Percentiles rank a stretch among this genome's conserved stretches.
These are phyloP conservation scores for Nyctibius bracteatus DNA, from an alignment of 2,113 vertebrate species.

Conservation along the genomic window DNA sequence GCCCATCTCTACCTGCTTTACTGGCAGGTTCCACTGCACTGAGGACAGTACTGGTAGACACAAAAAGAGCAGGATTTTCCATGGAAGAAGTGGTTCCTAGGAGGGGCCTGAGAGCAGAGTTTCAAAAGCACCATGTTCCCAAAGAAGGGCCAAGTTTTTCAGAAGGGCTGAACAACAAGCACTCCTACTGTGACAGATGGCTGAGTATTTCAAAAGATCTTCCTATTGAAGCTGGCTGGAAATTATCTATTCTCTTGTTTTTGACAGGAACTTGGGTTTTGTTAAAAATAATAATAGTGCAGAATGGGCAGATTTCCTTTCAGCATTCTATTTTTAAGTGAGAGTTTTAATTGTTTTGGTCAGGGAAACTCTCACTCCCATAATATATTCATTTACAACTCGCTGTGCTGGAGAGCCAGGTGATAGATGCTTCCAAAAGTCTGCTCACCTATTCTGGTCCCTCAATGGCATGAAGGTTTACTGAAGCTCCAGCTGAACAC, in stretches of 20 bases:
- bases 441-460: not conserved
- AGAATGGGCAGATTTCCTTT: conserved; percentile 17
- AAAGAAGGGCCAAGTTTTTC: conserved; percentile 37
- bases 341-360: conserved; percentile 8
- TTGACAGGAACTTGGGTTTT: conserved; percentile 44
- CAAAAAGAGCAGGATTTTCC: not conserved
- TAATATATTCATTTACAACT: not conserved
- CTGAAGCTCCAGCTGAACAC: not conserved
- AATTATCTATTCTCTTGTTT: conserved; percentile 40
- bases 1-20: not conserved
- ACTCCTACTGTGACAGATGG: conserved; percentile 62
- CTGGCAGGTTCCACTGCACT: not conserved
- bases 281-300: conserved; percentile 5
- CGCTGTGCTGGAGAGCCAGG: not conserved
- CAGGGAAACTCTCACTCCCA: not conserved
- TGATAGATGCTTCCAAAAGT: not conserved
- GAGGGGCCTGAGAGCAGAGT: not conserved
- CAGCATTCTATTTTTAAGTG: conserved; percentile 28
- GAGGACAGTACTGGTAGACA: not conserved
- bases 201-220: conserved; percentile 45
- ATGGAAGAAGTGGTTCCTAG: not conserved
- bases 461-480: not conserved
- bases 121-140: conserved; percentile 17
- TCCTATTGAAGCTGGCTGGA: conserved; percentile 42
- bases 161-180: conserved; percentile 21